These are phyloP conservation scores for Lagria hirta DNA, from an alignment of 2,888 invertebrate species.

Conservation along the genomic window DNA sequence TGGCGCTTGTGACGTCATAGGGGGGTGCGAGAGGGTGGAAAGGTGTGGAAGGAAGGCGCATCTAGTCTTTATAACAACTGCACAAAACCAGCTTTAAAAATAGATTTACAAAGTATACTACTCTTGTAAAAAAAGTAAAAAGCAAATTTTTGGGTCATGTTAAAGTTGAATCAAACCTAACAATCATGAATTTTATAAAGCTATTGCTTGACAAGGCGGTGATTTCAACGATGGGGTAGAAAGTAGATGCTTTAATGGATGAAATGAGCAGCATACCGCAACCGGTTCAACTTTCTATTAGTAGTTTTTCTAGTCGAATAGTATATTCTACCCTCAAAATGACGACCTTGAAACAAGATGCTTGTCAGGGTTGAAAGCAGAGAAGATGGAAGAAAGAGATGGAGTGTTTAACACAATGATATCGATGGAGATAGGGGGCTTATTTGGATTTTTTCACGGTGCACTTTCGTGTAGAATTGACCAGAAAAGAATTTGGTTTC, in stretches of 20 bases:
- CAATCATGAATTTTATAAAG: neutral
- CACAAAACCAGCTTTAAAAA: conserved; percentile 51
- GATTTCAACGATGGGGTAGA: neutral
- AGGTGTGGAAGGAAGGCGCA: conserved; percentile 30
- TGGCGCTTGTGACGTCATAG: conserved; percentile 44
- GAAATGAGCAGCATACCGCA: neutral
- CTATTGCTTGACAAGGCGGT: neutral
- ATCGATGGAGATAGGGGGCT: conserved; percentile 7
- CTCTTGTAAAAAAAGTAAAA: conserved; percentile 36
- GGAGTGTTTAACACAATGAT: conserved; percentile 1
- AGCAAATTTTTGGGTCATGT: no score
- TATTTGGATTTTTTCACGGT: conserved; percentile 24
- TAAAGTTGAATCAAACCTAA: no score
- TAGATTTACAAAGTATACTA: conserved; percentile 51
- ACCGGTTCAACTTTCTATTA: neutral
- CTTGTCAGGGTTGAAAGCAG: conserved; percentile 46
- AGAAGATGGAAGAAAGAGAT: conserved; percentile 15
- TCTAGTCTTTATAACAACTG: conserved; percentile 43
- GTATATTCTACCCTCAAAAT: conserved; percentile 51
- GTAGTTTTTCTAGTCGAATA: conserved; percentile 38
- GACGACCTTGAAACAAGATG: conserved; percentile 51
- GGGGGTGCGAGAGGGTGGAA: conserved; percentile 34
- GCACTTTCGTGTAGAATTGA: conserved; percentile 12
- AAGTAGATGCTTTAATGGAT: neutral
- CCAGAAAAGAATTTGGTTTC: conserved; percentile 15